These are phyloP conservation scores for Athripsodes cinereus DNA, from an alignment of 2,888 invertebrate genomes.

Conservation along the genomic window DNA sequence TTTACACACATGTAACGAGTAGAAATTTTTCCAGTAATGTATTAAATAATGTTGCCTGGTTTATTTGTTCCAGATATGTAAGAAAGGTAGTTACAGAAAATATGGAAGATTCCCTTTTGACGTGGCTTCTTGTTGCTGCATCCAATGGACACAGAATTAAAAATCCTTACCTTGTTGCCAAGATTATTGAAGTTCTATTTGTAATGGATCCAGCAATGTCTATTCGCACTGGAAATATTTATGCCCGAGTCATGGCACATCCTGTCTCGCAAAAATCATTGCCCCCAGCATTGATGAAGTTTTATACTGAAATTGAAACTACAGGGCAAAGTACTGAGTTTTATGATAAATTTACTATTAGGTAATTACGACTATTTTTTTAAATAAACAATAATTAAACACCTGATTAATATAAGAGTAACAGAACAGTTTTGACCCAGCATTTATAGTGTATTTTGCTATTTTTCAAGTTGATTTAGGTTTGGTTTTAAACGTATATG, in stretches of 20 bases:
- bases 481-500: background rate
- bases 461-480: too few relatives aligned
- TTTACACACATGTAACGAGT: background rate
- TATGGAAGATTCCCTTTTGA: conserved; percentile 77
- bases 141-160: conserved; percentile 87
- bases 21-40: too few relatives aligned
- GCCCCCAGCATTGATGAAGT: conserved; percentile 91
- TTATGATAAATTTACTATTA: conserved; percentile 97
- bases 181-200: conserved; percentile 87
- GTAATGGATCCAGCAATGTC: conserved; percentile 68
- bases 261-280: conserved; percentile 75
- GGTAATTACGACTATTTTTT: conserved; percentile 39
- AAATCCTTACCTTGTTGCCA: conserved; percentile 96
- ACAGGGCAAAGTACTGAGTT: conserved; percentile 98
- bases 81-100: conserved; percentile 68
- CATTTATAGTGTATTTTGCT: too few relatives aligned
- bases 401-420: too few relatives aligned
- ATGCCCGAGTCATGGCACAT: conserved; percentile 80
- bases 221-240: conserved; percentile 51
- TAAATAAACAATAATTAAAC: too few relatives aligned
- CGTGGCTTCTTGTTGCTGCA: conserved; percentile 83
- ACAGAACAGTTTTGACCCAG: too few relatives aligned
- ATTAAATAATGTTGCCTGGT: background rate
- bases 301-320: conserved; percentile 96
- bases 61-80: conserved; percentile 54